Percentiles rank a stretch among this genome's conserved stretches.
Evolutionary conservation across 2,797 vertebrate genomes (phyloP).

Genomic region (Anisognathus igniventris): DNA sequence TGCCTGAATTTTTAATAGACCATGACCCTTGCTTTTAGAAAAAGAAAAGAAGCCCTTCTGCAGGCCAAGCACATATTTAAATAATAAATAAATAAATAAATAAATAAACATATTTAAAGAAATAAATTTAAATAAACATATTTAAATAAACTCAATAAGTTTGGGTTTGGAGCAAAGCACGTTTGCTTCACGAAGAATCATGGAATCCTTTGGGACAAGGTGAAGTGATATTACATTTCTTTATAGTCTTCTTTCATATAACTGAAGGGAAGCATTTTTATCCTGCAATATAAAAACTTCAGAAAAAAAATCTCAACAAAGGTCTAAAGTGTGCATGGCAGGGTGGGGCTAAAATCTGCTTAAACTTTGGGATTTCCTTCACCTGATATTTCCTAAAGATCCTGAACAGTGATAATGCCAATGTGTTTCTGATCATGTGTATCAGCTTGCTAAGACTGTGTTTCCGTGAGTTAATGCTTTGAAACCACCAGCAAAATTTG

Average conservation of each 20-base stretch:
- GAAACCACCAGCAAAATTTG: neutral
- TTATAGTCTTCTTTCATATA: neutral
- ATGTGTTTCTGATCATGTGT: neutral
- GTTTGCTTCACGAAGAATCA: neutral
- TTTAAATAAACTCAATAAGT: neutral
- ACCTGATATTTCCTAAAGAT: neutral
- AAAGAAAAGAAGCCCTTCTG: neutral
- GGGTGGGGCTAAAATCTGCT: neutral
- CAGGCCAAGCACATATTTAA: neutral
- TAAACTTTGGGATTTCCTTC: neutral
- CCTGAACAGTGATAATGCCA: neutral
- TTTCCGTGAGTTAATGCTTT: neutral
- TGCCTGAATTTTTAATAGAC: neutral
- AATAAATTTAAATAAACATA: neutral
- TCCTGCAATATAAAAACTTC: neutral
- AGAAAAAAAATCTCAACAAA: rapidly evolving
- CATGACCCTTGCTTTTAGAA: neutral
- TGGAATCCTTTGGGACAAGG: neutral
- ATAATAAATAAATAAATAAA: neutral
- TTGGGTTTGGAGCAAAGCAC: neutral
- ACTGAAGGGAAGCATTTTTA: neutral
- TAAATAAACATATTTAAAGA: neutral
- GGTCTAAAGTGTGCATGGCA: neutral
- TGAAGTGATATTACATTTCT: neutral
- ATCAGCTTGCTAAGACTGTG: neutral